phyloP scores from a whole-genome alignment of 2,797 vertebrate genomes.

The Sebastes melanostomus region DNA sequence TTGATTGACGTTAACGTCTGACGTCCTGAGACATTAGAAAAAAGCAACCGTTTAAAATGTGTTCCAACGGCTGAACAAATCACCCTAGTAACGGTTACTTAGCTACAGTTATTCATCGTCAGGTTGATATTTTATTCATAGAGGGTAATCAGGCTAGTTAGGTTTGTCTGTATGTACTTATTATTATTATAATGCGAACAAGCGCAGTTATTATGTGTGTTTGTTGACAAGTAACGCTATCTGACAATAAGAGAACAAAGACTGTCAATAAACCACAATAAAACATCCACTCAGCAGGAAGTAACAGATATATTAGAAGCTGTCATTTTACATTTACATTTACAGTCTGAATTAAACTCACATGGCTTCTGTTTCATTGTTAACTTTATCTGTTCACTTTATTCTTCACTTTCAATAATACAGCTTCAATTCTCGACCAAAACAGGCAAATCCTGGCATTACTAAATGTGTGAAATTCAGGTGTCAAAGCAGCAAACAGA shows the following conservation, averaged over 20 bases:
- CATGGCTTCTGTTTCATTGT: not conserved
- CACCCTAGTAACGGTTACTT: not conserved
- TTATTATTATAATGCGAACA: not conserved
- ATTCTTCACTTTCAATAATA: not conserved
- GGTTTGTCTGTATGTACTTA: not conserved
- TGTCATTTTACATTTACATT: rapidly evolving
- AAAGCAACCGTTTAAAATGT: not conserved
- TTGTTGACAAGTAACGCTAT: not conserved
- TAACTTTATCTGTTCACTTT: not conserved
- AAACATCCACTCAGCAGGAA: not conserved
- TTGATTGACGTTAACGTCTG: not conserved
- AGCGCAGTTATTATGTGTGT: not conserved
- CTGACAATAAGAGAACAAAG: not conserved
- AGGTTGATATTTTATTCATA: not conserved
- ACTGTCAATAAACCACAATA: not conserved
- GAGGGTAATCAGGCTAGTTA: not conserved
- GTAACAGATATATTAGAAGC: not conserved
- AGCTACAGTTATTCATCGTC: not conserved
- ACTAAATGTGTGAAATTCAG: not conserved
- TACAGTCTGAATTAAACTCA: not conserved
- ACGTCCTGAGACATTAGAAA: not conserved
- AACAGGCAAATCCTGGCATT: not conserved
- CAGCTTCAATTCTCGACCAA: not conserved
- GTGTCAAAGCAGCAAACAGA: no score
- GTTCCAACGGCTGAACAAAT: not conserved